Base-by-base conservation (phyloP, 2,797 vertebrate genomes). In the Kryptolebias ocellatus region DNA sequence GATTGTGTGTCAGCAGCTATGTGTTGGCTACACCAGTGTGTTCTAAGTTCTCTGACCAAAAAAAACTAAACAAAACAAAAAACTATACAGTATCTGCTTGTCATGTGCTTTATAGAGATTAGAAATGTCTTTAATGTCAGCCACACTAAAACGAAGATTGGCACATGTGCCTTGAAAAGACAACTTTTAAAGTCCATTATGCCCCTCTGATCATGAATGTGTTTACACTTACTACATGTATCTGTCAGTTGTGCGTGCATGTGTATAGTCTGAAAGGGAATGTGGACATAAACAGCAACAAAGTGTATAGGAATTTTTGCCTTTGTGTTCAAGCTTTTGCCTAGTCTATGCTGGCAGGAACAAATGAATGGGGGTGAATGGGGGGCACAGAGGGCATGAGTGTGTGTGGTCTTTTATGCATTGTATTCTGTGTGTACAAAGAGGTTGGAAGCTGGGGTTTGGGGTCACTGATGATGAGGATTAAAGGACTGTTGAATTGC, bases 381-480 rank as follows among this genome's bases (percentile, higher is more conserved):
- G 62, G 56, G 78, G 80, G 70, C 72, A 81, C 17, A 44, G 52
- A 64, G 76, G 73, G 69, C 68, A 80, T 20, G 20, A 74, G 74
- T 78, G 81, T 75, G 89, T 90, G 88, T 86, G 87, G 88, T 89
- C 88, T 79, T 60, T 70, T 59, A 66, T 81, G 64, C 75, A 58
- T 66, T 58, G 46, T 69, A 78, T 77, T 78, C 54, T 78, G 72
- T 79, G 80, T 75, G 81, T 76, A 57, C 53, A 72, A 71, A 67
- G 68, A 73, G 78, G 83, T 90, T 77, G 66, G 64, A 76, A 76
- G 72, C 79, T 72, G 68, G 71, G 85, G 80, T 89, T 85, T 67
- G 62, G 88, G 89, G 89, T 91, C 90, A 86, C 72, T 81, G 86
- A 79, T 89, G 89, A 89, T 88, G 82, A 89, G 90, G 89, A 92